Percentiles rank a stretch among this genome's conserved stretches.
phyloP scores from a whole-genome alignment of 2,797 vertebrate species.

The Enteromius afrohamiltoni region DNA sequence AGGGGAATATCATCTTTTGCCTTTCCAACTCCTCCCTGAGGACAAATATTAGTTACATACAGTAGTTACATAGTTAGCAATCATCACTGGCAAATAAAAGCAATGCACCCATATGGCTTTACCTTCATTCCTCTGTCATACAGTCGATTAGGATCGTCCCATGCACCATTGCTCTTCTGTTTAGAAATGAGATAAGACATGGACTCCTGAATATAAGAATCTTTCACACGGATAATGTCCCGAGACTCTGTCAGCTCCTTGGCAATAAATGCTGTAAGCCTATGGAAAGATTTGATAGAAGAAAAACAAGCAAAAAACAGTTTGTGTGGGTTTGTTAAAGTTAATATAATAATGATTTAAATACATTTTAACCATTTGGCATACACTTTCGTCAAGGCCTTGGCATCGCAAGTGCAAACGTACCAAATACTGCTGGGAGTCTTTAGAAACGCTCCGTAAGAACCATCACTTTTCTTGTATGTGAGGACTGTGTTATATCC shows the following conservation, averaged over 20 bases:
- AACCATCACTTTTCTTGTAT: conserved; percentile 74
- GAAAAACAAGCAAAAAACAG: not conserved
- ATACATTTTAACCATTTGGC: not conserved
- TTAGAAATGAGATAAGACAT: conserved; percentile 70
- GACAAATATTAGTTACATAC: not conserved
- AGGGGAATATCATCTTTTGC: conserved; percentile 68
- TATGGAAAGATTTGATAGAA: conserved; percentile 46
- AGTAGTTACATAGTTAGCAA: not conserved
- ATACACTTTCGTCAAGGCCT: not conserved
- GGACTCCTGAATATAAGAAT: conserved; percentile 63
- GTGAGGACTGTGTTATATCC: conserved; percentile 72
- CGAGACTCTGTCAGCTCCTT: conserved; percentile 71
- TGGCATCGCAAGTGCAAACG: not conserved
- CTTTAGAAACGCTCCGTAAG: conserved; percentile 70
- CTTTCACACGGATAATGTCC: conserved; percentile 62
- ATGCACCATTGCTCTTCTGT: conserved; percentile 65
- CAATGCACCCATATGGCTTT: conserved; percentile 41
- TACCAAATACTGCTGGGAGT: conserved; percentile 75
- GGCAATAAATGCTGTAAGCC: conserved; percentile 79
- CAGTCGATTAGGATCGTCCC: conserved; percentile 69
- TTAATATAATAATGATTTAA: not conserved
- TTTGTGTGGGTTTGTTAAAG: not conserved
- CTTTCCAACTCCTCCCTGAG: conserved; percentile 70
- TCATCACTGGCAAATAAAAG: not conserved
- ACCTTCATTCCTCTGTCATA: conserved; percentile 73